Percentiles rank a stretch among this genome's conserved stretches.
Evolutionary conservation across 2,113 vertebrate genomes (phyloP).

Genomic region (Lasiurus borealis): DNA sequence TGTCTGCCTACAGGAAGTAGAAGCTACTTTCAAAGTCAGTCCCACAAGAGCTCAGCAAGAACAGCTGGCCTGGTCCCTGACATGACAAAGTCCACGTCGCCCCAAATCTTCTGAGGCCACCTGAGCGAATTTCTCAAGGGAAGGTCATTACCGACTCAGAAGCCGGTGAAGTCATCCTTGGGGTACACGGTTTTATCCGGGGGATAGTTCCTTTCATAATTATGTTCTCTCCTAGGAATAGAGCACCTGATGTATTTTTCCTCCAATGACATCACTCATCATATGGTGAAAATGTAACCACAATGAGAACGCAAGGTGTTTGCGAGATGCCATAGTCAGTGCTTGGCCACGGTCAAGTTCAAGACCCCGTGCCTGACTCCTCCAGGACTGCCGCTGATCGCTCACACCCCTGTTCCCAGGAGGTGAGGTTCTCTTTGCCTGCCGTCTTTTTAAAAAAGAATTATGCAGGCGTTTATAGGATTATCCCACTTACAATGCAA

Average conservation of each 20-base stretch:
- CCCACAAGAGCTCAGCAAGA: neutral
- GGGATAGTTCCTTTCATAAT: constrained; percentile 59
- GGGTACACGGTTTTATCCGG: constrained; percentile 53
- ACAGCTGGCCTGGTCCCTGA: rapidly evolving
- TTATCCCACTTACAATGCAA: no score
- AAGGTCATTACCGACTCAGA: constrained; percentile 76
- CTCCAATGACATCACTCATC: constrained; percentile 77
- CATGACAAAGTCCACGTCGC: neutral
- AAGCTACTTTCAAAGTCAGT: neutral
- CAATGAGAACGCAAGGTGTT: constrained; percentile 74
- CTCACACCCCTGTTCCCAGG: neutral
- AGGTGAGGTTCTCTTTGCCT: neutral
- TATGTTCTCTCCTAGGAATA: constrained; percentile 72
- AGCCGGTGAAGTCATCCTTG: constrained; percentile 69
- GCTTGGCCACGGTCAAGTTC: neutral
- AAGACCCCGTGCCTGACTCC: neutral
- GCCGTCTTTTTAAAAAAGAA: neutral
- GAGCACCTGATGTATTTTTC: constrained; percentile 68
- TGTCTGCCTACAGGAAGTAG: neutral
- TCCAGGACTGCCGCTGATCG: rapidly evolving
- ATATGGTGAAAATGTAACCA: constrained; percentile 26
- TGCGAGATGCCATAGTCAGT: neutral
- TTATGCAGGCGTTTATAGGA: rapidly evolving
- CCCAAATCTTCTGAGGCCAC: neutral
- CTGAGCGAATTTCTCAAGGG: constrained; percentile 70